phyloP scores from a whole-genome alignment of 2,113 vertebrate species.

The Brienomyrus brachyistius region DNA sequence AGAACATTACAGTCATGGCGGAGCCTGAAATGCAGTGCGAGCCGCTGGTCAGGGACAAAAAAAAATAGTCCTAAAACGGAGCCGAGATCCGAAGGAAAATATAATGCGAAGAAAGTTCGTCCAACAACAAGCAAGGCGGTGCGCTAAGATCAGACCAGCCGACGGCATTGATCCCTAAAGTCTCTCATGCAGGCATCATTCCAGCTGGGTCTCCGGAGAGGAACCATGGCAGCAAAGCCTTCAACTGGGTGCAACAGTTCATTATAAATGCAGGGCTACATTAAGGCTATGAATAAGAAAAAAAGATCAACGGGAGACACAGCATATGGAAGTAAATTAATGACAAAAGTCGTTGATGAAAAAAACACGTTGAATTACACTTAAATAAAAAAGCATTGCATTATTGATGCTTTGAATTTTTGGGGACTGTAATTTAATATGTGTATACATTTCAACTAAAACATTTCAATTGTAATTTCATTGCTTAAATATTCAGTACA shows the following conservation, averaged over 20 bases:
- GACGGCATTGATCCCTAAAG: neutral
- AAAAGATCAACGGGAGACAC: neutral
- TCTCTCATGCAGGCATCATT: neutral
- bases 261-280: neutral
- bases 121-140: neutral
- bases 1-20: neutral
- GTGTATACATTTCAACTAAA: no score
- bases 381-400: no score
- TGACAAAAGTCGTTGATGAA: no score
- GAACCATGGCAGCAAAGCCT: neutral
- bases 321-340: no score
- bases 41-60: neutral
- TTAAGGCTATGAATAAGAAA: neutral
- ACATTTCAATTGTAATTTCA: no score
- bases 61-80: neutral
- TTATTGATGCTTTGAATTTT: no score
- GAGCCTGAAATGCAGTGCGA: neutral
- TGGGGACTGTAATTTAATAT: no score
- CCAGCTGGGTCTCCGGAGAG: neutral
- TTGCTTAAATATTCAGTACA: no score
- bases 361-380: no score
- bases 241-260: neutral
- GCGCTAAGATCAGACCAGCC: neutral
- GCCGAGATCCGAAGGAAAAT: neutral
- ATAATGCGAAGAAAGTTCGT: neutral